These are phyloP conservation scores for Arion vulgaris DNA, from an alignment of 1,140 invertebrate genomes.

Conservation along the genomic window DNA sequence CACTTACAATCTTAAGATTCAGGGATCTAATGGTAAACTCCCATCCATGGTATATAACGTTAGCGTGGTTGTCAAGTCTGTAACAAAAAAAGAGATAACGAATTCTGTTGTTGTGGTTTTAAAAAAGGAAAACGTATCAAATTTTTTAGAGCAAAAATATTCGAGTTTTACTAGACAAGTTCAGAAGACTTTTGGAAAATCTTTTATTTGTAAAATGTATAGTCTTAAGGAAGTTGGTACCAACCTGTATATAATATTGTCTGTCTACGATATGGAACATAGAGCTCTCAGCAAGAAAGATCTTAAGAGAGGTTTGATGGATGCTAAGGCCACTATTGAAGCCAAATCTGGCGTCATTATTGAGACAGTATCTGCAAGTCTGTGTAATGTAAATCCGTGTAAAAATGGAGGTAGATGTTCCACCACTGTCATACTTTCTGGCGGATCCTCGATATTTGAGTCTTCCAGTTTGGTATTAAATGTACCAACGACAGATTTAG, in stretches of 20 bases:
- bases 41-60: conserved; percentile 87
- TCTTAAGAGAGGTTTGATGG: conserved; percentile 4
- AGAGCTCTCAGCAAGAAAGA: not conserved
- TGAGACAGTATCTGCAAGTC: conserved; percentile 41
- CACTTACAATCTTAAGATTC: conserved; percentile 80
- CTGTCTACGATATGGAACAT: conserved; percentile 31
- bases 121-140: conserved; percentile 80
- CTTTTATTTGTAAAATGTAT: conserved; percentile 37
- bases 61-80: conserved; percentile 84
- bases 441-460: conserved; percentile 83
- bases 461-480: conserved; percentile 88
- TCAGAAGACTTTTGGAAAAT: conserved; percentile 22
- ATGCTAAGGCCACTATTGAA: conserved; percentile 40
- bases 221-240: conserved; percentile 29
- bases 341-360: conserved; percentile 44
- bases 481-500: conserved; percentile 93
- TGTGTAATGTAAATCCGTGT: conserved; percentile 38
- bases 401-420: conserved; percentile 71
- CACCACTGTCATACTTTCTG: conserved; percentile 75
- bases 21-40: conserved; percentile 91
- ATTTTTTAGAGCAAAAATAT: conserved; percentile 84
- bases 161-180: conserved; percentile 79
- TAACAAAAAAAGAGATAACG: conserved; percentile 85
- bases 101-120: conserved; percentile 86
- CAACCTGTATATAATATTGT: conserved; percentile 40